Evolutionary conservation across 2,797 vertebrate genomes (phyloP), one percentile per base, ranked within the genome.

Genomic region (Mionectes olivaceus): DNA sequence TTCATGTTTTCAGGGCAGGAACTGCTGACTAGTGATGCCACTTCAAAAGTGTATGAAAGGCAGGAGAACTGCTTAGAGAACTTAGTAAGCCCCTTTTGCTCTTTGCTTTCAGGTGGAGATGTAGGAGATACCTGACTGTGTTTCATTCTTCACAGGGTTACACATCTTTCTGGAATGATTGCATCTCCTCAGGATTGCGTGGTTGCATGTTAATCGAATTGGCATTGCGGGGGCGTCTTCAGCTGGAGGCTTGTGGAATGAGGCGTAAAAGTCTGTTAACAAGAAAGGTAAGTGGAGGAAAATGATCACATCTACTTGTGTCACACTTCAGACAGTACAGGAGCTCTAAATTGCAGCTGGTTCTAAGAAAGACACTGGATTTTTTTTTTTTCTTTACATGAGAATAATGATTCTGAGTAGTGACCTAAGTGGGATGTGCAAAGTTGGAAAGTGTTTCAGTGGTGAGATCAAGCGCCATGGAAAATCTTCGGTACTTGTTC

Each of bases 121-220:
- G 63, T 39, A 75, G 67, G 44, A 75, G 69, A 3, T 89, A 25
- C 2, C 83, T 97, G 86, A 88, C 81, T 87, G 32, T 33, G 47
- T 94, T 73, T 68, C 10, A 2, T 96, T 96, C 93, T 95, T 92
- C 44, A 57, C 94, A 99, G 99, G 99, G 99, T 94, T 99, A 99
- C 97, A 99, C 99, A 22, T 99, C 99, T 0, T 99, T 99, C 97
- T 99, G 99, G 99, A 99, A 99, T 46, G 99, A 99, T 95, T 99
- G 99, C 97, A 99, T 99, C 97, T 99, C 99, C 4, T 99, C 99
- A 3, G 99, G 99, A 37, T 94, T 99, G 93, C 98, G 99, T 44
- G 99, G 99, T 70, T 99, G 99, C 93, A 99, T 99, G 99, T 97
- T 99, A 96, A 99, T 99, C 9, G 99, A 99, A 95, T 96, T 99